Evolutionary conservation across 2,113 vertebrate species (phyloP).

Genomic region (Bubo scandiacus): DNA sequence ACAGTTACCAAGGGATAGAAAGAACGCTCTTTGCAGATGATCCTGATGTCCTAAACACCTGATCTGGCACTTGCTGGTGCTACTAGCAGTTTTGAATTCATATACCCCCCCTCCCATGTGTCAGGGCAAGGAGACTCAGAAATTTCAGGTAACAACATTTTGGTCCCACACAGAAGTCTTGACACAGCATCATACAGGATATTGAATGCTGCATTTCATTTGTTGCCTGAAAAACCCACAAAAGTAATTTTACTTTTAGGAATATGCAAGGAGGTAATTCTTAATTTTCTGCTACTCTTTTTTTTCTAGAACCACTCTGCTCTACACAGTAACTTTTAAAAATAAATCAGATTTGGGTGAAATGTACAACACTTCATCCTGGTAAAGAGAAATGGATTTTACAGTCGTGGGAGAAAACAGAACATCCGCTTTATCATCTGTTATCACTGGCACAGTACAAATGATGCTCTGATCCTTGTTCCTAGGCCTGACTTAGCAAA

Average conservation of each 20-base stretch:
- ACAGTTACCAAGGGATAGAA: not conserved
- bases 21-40: not conserved
- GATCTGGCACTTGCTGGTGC: not conserved
- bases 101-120: fast-evolving
- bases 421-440: not conserved
- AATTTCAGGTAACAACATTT: not conserved
- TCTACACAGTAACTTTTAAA: not conserved
- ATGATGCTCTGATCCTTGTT: not conserved
- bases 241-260: not conserved
- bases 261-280: not conserved
- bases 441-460: not conserved
- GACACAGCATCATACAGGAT: fast-evolving
- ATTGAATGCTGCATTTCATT: not conserved
- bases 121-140: not conserved
- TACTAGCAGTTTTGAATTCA: not conserved
- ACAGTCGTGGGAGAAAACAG: not conserved
- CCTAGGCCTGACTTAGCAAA: conserved; percentile 28
- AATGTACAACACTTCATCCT: not conserved
- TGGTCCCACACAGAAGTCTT: not conserved
- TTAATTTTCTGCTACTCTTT: not conserved
- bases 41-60: not conserved
- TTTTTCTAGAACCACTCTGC: not conserved
- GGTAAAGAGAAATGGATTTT: not conserved
- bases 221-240: not conserved
- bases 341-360: not conserved